Conservation (phyloP, 2,888 invertebrate species). For the Rhaphigaster nebulosa region DNA sequence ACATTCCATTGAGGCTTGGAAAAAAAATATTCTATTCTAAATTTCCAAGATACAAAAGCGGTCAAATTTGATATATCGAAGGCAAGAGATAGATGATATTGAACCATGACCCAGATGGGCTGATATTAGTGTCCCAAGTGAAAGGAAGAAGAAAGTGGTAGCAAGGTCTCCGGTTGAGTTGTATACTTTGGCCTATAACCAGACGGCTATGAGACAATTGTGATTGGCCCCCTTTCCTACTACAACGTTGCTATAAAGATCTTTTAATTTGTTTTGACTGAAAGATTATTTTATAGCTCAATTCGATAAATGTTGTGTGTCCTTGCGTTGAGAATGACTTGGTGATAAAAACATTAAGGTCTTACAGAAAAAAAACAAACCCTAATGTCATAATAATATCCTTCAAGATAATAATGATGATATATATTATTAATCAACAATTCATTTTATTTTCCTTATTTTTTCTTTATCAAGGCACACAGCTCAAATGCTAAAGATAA, state of each 20-base stretch:
- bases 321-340: not conserved
- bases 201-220: not conserved
- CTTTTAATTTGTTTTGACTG: not conserved
- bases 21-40: too few species aligned
- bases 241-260: not conserved
- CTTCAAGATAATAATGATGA: not conserved
- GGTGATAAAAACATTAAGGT: not conserved
- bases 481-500: not conserved
- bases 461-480: not conserved
- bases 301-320: not conserved
- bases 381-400: not conserved
- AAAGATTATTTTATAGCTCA: not conserved
- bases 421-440: not conserved
- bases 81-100: not conserved
- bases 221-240: not conserved
- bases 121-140: not conserved
- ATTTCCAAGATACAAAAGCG: too few species aligned
- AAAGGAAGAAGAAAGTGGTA: conserved; percentile 25
- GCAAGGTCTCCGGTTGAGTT: not conserved
- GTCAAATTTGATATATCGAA: too few species aligned
- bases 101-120: not conserved
- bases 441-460: not conserved
- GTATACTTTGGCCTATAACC: not conserved
- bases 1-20: too few species aligned
- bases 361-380: not conserved